These are phyloP conservation scores for Hemibagrus wyckioides DNA, from an alignment of 2,113 vertebrate genomes.

Conservation along the genomic window DNA sequence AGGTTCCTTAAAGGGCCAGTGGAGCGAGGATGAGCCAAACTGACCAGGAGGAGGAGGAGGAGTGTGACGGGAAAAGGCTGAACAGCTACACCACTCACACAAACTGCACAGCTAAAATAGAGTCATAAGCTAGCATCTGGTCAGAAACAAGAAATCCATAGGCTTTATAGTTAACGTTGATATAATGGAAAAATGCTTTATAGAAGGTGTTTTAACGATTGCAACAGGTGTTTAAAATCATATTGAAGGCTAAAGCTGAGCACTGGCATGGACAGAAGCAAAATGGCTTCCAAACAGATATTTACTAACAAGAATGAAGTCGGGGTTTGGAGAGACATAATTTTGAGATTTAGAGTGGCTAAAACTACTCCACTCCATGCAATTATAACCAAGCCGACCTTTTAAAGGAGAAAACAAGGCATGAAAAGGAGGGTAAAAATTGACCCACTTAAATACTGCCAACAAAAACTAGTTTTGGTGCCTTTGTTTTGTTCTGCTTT, in stretches of 20 bases:
- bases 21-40: constrained; percentile 50
- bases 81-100: constrained; percentile 12
- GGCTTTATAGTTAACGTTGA: background rate
- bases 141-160: constrained; percentile 7
- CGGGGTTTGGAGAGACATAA: constrained; percentile 23
- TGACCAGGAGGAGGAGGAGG: constrained; percentile 46
- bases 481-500: constrained; percentile 49
- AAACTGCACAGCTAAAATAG: constrained; percentile 10
- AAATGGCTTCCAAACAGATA: constrained; percentile 26
- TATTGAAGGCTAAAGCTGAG: constrained; percentile 4
- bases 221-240: constrained; percentile 14
- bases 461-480: constrained; percentile 66
- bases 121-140: background rate
- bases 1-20: constrained; percentile 55
- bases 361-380: constrained; percentile 52
- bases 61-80: background rate
- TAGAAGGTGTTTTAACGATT: background rate
- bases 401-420: constrained; percentile 62
- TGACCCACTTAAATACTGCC: constrained; percentile 76
- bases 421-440: constrained; percentile 65
- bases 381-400: constrained; percentile 78
- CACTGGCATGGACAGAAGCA: background rate
- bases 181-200: background rate
- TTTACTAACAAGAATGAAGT: background rate
- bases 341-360: constrained; percentile 17